These are phyloP conservation scores for Oryzias dopingdopingensis DNA, from an alignment of 2,797 vertebrate genomes.

Conservation along the genomic window DNA sequence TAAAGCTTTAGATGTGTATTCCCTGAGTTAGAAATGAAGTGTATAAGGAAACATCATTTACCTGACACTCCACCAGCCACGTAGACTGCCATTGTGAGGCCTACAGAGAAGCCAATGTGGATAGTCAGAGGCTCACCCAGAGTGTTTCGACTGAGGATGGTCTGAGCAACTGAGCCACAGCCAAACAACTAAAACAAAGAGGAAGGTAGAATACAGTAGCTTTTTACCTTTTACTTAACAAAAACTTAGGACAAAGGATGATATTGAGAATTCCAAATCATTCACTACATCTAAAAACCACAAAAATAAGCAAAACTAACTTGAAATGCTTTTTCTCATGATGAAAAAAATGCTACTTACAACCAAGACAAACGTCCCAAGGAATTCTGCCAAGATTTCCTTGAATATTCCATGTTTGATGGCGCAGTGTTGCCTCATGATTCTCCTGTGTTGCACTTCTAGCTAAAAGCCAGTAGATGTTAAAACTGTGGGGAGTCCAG, in stretches of 20 bases:
- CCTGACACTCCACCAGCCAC: constrained; percentile 90
- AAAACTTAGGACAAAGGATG: neutral
- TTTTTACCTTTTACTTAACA: neutral
- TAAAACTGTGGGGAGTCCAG: constrained; percentile 36
- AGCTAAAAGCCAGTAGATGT: constrained; percentile 44
- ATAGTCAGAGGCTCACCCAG: constrained; percentile 82
- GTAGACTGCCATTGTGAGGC: constrained; percentile 87
- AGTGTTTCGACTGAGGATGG: constrained; percentile 85
- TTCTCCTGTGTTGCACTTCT: constrained; percentile 67
- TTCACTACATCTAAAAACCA: neutral
- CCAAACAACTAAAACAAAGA: constrained; percentile 82
- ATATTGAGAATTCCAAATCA: neutral
- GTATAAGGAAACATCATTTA: constrained; percentile 59
- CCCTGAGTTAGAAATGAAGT: neutral
- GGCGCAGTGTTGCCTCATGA: constrained; percentile 83
- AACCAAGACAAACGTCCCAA: constrained; percentile 92
- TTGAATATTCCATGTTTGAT: constrained; percentile 86
- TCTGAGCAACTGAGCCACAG: constrained; percentile 88
- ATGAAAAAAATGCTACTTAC: constrained; percentile 79
- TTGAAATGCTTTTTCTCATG: neutral
- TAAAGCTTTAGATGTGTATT: no score
- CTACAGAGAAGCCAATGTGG: constrained; percentile 87
- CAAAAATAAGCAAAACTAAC: neutral
- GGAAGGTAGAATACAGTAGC: neutral
- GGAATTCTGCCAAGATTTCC: constrained; percentile 92